Conservation (phyloP, 1,140 invertebrate genomes). For the Hetaerina americana region DNA sequence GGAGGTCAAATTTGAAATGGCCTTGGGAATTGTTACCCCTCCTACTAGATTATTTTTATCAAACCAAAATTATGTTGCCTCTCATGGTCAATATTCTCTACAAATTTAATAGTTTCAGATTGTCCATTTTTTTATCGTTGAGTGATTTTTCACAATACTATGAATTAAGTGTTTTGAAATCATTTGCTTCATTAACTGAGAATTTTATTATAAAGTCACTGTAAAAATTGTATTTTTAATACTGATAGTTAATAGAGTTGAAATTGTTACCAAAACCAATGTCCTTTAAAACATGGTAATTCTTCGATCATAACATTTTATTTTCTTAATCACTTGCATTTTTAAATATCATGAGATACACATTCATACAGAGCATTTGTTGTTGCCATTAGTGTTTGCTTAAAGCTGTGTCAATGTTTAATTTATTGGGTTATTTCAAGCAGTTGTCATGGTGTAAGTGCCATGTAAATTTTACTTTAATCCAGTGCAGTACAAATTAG, state of each 20-base stretch:
- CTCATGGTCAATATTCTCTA: neutral
- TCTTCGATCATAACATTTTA: neutral
- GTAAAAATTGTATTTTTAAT: constrained; percentile 1
- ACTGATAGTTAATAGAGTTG: neutral
- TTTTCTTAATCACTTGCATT: neutral
- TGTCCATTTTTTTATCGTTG: neutral
- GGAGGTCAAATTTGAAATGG: neutral
- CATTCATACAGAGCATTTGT: neutral
- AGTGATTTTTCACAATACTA: neutral
- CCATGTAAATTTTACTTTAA: constrained; percentile 2
- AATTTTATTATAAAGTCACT: neutral
- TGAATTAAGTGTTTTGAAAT: neutral
- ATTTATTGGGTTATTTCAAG: constrained; percentile 2
- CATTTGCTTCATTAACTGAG: neutral
- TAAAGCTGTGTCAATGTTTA: neutral
- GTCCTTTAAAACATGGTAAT: neutral
- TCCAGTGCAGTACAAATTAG: constrained; percentile 7
- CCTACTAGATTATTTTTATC: neutral
- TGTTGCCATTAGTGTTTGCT: neutral
- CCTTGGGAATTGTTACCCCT: neutral
- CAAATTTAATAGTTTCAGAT: constrained; percentile 1
- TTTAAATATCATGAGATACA: neutral
- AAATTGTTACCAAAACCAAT: neutral
- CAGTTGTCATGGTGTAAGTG: neutral
- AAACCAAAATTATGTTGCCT: neutral